Percentiles rank a stretch among this genome's conserved stretches.
Conservation (phyloP, 2,113 vertebrate species). For the Eidolon helvum region DNA sequence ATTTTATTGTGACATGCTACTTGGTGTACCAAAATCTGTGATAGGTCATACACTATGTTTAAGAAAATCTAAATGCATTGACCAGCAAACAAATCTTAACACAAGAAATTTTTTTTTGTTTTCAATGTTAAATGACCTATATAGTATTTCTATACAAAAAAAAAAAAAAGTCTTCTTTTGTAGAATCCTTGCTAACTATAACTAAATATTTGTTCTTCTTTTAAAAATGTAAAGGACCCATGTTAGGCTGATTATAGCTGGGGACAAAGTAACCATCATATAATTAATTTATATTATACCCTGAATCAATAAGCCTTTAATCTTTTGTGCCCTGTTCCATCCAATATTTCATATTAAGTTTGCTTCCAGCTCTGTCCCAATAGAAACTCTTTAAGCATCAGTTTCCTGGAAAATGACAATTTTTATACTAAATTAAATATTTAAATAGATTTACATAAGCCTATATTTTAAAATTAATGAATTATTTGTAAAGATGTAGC, state of each 20-base stretch:
- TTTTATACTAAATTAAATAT: background rate
- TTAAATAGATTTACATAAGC: background rate
- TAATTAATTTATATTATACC: background rate
- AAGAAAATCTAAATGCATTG: background rate
- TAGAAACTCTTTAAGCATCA: background rate
- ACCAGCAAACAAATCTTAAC: background rate
- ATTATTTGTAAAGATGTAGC: background rate
- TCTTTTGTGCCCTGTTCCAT: background rate
- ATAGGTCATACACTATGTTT: background rate
- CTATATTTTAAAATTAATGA: background rate
- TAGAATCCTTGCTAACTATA: background rate
- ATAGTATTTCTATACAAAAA: background rate
- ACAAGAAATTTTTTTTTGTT: background rate
- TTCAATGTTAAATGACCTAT: background rate
- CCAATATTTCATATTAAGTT: background rate
- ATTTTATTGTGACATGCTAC: background rate
- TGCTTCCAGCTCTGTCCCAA: background rate
- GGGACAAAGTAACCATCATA: background rate
- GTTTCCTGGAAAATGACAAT: background rate
- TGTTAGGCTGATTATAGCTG: background rate
- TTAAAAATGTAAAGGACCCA: background rate
- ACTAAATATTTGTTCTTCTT: slow-evolving; percentile 10
- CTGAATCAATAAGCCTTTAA: background rate
- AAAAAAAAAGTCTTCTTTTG: background rate
- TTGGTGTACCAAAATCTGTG: background rate